Evolutionary conservation across 2,113 vertebrate genomes (phyloP).

Genomic region (Anhinga rufa): DNA sequence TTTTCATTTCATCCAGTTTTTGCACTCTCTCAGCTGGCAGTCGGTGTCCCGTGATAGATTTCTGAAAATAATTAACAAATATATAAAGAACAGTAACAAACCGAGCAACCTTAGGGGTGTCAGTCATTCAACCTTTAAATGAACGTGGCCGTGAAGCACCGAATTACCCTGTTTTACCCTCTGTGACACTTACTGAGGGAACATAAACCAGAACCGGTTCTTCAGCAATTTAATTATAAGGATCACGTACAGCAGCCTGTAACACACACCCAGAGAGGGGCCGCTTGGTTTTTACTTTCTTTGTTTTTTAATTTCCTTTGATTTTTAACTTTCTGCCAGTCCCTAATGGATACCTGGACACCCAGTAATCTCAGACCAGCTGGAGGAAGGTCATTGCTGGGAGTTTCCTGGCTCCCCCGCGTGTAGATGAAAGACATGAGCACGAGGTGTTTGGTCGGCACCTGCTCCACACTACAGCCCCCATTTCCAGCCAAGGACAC

Average conservation of each 20-base stretch:
- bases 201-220: background rate
- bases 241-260: background rate
- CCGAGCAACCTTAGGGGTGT: background rate
- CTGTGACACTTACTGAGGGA: background rate
- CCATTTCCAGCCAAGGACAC: background rate
- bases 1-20: background rate
- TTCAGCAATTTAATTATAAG: background rate
- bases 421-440: rapidly evolving
- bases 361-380: background rate
- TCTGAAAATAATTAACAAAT: background rate
- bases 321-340: background rate
- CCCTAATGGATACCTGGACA: background rate
- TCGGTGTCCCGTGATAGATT: rapidly evolving
- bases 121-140: background rate
- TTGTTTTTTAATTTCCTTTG: background rate
- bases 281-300: background rate
- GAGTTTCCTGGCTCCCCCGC: background rate
- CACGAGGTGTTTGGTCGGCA: background rate
- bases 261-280: background rate
- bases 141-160: background rate
- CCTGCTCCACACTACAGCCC: background rate
- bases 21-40: background rate
- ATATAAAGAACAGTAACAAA: background rate
- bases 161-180: background rate
- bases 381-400: background rate